Conservation (phyloP, 1,140 invertebrate genomes). For the Prorops nasuta region DNA sequence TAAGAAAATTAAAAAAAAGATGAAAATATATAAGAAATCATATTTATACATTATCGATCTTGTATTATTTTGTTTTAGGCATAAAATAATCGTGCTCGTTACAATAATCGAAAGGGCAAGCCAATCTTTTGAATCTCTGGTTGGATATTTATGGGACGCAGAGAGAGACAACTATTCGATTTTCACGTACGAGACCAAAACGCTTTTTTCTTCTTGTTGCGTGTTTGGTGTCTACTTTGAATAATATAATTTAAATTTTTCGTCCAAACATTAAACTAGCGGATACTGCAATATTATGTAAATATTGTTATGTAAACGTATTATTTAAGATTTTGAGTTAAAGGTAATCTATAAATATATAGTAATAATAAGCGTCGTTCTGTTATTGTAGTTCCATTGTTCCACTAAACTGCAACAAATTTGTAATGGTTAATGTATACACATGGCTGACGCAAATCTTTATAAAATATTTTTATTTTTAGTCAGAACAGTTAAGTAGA, state of each 20-base stretch:
- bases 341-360: too few species aligned
- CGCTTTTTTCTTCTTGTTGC: slow-evolving; percentile 41
- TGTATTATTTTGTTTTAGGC: slow-evolving; percentile 27
- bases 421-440: too few species aligned
- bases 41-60: slow-evolving; percentile 3
- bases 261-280: too few species aligned
- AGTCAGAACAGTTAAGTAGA: neutral
- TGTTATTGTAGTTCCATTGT: too few species aligned
- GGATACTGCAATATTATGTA: too few species aligned
- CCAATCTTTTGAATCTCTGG: slow-evolving; percentile 34
- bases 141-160: slow-evolving; percentile 45
- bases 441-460: too few species aligned
- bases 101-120: slow-evolving; percentile 45
- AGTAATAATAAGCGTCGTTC: too few species aligned
- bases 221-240: slow-evolving; percentile 44
- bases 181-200: slow-evolving; percentile 36
- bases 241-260: slow-evolving; percentile 19
- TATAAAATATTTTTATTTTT: too few species aligned
- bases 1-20: neutral
- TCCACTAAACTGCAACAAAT: too few species aligned
- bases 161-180: slow-evolving; percentile 42
- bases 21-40: neutral
- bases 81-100: slow-evolving; percentile 43
- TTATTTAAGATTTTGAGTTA: too few species aligned
- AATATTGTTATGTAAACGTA: too few species aligned